Evolutionary conservation across 2,113 vertebrate genomes (phyloP).

Genomic region (Falcunculus frontatus): DNA sequence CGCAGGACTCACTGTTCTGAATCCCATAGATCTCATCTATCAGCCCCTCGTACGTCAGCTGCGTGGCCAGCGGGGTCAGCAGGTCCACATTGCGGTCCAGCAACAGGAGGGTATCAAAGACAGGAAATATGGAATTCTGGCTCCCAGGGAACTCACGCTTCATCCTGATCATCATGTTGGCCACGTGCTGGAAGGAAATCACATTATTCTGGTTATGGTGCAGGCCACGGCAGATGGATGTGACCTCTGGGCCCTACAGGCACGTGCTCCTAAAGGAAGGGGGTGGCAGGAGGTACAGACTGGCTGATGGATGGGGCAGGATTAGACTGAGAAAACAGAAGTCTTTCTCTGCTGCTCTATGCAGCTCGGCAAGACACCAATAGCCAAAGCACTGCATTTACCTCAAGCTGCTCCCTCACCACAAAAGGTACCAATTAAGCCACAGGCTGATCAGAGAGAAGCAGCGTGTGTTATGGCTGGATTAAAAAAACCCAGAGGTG

Average conservation of each 20-base stretch:
- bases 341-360: neutral
- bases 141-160: conserved; percentile 93
- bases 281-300: neutral
- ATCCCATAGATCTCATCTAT: conserved; percentile 97
- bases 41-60: conserved; percentile 95
- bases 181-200: conserved; percentile 83
- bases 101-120: conserved; percentile 91
- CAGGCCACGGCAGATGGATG: neutral
- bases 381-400: neutral
- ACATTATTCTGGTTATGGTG: rapidly evolving
- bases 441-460: neutral
- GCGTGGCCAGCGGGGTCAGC: conserved; percentile 90
- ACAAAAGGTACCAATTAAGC: neutral
- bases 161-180: conserved; percentile 99
- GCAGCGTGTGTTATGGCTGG: neutral
- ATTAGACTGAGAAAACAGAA: neutral
- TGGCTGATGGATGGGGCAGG: neutral
- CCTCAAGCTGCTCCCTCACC: neutral
- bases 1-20: conserved; percentile 83
- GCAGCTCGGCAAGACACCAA: neutral
- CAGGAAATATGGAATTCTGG: conserved; percentile 89
- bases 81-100: conserved; percentile 94
- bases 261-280: rapidly evolving
- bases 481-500: neutral
- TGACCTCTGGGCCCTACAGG: neutral